phyloP scores from a whole-genome alignment of 1,140 invertebrate genomes.

The Neodiprion fabricii region DNA sequence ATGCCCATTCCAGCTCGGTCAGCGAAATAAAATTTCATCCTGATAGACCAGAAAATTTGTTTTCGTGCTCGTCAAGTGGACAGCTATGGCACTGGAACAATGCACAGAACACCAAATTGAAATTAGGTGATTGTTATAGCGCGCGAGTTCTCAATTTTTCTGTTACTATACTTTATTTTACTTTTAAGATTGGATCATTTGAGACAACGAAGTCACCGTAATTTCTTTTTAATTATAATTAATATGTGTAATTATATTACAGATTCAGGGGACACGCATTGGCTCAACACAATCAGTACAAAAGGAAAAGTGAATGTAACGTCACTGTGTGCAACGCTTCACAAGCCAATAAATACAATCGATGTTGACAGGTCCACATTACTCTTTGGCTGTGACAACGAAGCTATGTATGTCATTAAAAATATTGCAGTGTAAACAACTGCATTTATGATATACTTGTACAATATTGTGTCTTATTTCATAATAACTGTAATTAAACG shows the following conservation, averaged over 20 bases:
- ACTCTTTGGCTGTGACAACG: slow-evolving; percentile 83
- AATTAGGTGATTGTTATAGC: slow-evolving; percentile 52
- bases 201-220: slow-evolving; percentile 7
- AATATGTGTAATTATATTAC: slow-evolving; percentile 24
- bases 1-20: slow-evolving; percentile 77
- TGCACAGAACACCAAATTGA: slow-evolving; percentile 52
- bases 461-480: background rate
- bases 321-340: slow-evolving; percentile 72
- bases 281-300: slow-evolving; percentile 70
- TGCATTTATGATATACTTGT: background rate
- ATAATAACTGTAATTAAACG: background rate
- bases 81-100: slow-evolving; percentile 88
- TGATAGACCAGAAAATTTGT: slow-evolving; percentile 80
- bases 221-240: slow-evolving; percentile 16
- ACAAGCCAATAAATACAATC: slow-evolving; percentile 80
- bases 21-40: slow-evolving; percentile 86
- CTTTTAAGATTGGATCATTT: slow-evolving; percentile 20
- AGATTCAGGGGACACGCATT: slow-evolving; percentile 64
- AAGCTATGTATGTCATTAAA: slow-evolving; percentile 79
- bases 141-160: slow-evolving; percentile 45
- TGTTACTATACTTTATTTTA: slow-evolving; percentile 26
- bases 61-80: slow-evolving; percentile 80
- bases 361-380: slow-evolving; percentile 76
- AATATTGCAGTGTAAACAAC: slow-evolving; percentile 57
- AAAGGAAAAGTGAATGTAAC: slow-evolving; percentile 76